A percentile compares a stretch with the other conserved stretches of the same genome.
These are phyloP conservation scores for Plectrocnemia conspersa DNA, from an alignment of 1,140 invertebrate species.

Conservation along the genomic window DNA sequence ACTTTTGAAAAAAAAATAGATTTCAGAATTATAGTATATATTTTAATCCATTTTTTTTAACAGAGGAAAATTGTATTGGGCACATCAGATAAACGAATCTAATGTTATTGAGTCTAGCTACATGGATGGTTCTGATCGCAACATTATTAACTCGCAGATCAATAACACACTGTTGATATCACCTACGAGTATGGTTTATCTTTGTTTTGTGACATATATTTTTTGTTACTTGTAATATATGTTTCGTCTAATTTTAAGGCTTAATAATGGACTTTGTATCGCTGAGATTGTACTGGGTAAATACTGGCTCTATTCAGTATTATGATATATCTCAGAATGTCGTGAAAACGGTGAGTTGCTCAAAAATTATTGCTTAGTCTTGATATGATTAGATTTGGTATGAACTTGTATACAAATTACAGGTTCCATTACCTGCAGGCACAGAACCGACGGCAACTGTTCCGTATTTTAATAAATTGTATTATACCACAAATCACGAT, in stretches of 20 bases:
- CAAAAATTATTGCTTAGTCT: too few relatives aligned
- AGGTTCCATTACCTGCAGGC: slow-evolving; percentile 39
- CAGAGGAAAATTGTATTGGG: slow-evolving; percentile 62
- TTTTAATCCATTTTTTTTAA: neutral
- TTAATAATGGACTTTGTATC: slow-evolving; percentile 58
- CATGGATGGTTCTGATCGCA: slow-evolving; percentile 61
- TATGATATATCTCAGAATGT: too few relatives aligned
- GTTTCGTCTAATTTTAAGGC: slow-evolving; percentile 45
- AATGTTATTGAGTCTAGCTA: slow-evolving; percentile 57
- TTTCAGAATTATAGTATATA: neutral
- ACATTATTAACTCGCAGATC: slow-evolving; percentile 43
- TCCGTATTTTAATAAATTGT: slow-evolving; percentile 53
- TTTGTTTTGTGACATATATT: neutral
- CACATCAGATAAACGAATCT: slow-evolving; percentile 43
- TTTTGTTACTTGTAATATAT: slow-evolving; percentile 15
- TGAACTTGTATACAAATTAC: slow-evolving; percentile 5
- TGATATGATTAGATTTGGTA: too few relatives aligned
- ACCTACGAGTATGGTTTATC: slow-evolving; percentile 32
- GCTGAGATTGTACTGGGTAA: slow-evolving; percentile 68
- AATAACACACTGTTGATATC: slow-evolving; percentile 37
- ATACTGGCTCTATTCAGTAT: slow-evolving; percentile 60
- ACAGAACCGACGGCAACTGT: slow-evolving; percentile 53
- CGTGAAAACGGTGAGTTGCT: too few relatives aligned
- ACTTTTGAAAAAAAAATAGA: too few relatives aligned
- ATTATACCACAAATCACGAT: slow-evolving; percentile 58